A percentile compares a stretch with the other conserved stretches of the same genome.
Conservation (phyloP, 2,888 invertebrate species). For the Pocota personata region DNA sequence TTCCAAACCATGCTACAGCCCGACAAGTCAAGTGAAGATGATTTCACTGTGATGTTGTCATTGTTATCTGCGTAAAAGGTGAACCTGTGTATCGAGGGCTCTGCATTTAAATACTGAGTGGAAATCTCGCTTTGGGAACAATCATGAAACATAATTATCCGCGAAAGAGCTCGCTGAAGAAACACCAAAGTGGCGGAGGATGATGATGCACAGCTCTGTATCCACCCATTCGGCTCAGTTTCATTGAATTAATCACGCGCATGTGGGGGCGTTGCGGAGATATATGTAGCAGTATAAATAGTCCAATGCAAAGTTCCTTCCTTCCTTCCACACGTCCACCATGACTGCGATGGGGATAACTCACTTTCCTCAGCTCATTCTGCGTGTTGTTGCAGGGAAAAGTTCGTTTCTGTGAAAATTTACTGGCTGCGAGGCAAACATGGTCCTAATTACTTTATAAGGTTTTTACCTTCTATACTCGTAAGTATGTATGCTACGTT, state of each 20-base stretch:
- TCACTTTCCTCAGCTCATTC: slow-evolving; percentile 34
- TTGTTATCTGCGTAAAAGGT: slow-evolving; percentile 1
- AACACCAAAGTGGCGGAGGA: slow-evolving; percentile 18
- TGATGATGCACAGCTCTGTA: slow-evolving; percentile 49
- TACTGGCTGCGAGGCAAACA: slow-evolving; percentile 67
- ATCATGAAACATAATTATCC: slow-evolving; percentile 34
- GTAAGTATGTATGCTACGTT: slow-evolving; percentile 57
- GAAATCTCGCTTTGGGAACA: slow-evolving; percentile 12
- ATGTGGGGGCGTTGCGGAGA: slow-evolving; percentile 1
- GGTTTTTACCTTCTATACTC: slow-evolving; percentile 57
- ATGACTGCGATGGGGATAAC: slow-evolving; percentile 15
- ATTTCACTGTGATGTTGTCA: not conserved
- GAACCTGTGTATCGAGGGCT: slow-evolving; percentile 11
- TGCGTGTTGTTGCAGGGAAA: slow-evolving; percentile 38
- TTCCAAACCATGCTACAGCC: slow-evolving; percentile 1
- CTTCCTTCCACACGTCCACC: not conserved
- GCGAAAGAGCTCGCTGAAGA: slow-evolving; percentile 17
- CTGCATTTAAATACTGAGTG: slow-evolving; percentile 14
- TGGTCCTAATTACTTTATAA: slow-evolving; percentile 72
- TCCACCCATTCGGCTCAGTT: slow-evolving; percentile 26
- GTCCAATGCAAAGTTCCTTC: slow-evolving; percentile 53
- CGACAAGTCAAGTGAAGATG: slow-evolving; percentile 19
- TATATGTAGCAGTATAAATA: slow-evolving; percentile 22
- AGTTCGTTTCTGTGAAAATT: slow-evolving; percentile 63
- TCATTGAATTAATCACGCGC: slow-evolving; percentile 58